Percentiles rank a stretch among this genome's conserved stretches.
Conservation (phyloP, 2,797 vertebrate genomes). For the Coracias cyanogaster region DNA sequence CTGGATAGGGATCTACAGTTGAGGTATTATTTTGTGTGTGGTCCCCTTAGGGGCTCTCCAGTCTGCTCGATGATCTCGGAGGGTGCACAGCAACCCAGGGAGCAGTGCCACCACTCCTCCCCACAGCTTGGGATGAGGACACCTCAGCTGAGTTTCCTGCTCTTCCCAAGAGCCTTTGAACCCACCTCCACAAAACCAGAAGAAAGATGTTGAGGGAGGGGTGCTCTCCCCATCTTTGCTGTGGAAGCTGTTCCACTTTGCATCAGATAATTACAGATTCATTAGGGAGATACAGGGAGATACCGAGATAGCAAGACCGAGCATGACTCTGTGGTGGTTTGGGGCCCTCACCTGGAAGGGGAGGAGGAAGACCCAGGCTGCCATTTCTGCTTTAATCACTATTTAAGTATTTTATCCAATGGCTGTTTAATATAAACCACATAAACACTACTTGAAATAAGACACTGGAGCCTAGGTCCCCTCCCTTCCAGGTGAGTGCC, state of each 20-base stretch:
- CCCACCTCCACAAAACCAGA: background rate
- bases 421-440: background rate
- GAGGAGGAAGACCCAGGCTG: background rate
- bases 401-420: constrained; percentile 32
- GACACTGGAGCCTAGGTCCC: background rate
- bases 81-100: background rate
- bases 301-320: background rate
- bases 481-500: constrained; percentile 20
- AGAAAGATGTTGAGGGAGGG: background rate
- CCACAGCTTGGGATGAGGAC: background rate
- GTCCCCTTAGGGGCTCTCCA: background rate
- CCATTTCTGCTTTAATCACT: background rate
- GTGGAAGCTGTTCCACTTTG: background rate
- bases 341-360: constrained; percentile 38
- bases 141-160: background rate
- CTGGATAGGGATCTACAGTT: background rate
- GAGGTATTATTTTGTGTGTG: constrained; percentile 21
- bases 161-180: background rate
- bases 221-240: background rate
- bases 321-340: constrained; percentile 19
- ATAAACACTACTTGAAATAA: constrained; percentile 4
- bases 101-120: background rate
- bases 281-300: constrained; percentile 20
- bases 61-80: background rate
- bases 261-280: constrained; percentile 14